These are phyloP conservation scores for Pelmatolapia mariae DNA, from an alignment of 2,113 vertebrate genomes.

Conservation along the genomic window DNA sequence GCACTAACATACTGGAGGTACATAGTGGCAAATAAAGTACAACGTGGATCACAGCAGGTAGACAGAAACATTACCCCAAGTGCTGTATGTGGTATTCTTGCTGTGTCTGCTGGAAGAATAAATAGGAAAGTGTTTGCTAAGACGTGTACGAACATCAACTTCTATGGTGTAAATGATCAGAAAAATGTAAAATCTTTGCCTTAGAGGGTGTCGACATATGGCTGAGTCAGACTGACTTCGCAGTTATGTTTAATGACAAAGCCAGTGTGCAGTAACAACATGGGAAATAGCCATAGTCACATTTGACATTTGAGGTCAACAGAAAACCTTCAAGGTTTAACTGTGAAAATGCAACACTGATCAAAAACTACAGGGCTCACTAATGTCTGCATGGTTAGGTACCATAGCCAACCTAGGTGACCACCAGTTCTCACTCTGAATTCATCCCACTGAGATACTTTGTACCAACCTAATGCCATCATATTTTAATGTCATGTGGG, in stretches of 20 bases:
- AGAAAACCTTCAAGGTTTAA: neutral
- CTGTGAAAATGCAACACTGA: neutral
- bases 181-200: neutral
- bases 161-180: neutral
- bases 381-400: neutral
- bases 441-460: neutral
- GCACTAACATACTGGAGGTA: neutral
- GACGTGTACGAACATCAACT: neutral
- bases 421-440: neutral
- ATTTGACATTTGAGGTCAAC: neutral
- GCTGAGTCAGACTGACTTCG: neutral
- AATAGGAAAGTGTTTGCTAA: neutral
- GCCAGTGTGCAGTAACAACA: neutral
- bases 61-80: neutral
- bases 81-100: neutral
- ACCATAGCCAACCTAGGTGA: neutral
- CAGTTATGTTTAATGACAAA: neutral
- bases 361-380: neutral
- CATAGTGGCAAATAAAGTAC: neutral
- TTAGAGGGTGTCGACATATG: neutral
- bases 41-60: neutral
- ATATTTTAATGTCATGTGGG: neutral
- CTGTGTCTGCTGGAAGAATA: neutral
- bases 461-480: neutral
- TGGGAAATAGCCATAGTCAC: neutral